Evolutionary conservation across 2,888 invertebrate species (phyloP).

Genomic region (Sarcophaga variegata): DNA sequence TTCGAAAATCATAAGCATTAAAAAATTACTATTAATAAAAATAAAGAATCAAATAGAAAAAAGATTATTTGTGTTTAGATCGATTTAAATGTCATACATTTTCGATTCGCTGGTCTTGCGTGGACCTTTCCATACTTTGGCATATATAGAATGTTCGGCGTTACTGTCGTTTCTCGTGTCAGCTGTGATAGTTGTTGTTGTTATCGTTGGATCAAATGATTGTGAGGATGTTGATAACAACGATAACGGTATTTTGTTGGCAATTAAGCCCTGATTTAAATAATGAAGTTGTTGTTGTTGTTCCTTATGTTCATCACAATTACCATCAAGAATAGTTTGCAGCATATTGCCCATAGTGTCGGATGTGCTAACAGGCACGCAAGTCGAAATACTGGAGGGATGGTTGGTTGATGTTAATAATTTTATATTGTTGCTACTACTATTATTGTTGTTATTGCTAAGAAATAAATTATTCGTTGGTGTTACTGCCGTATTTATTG

Average conservation of each 20-base stretch:
- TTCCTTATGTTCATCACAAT: slow-evolving; percentile 74
- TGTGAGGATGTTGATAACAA: slow-evolving; percentile 38
- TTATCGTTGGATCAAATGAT: slow-evolving; percentile 67
- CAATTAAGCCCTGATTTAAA: slow-evolving; percentile 30
- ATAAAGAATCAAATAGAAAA: slow-evolving; percentile 7
- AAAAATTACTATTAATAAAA: slow-evolving; percentile 38
- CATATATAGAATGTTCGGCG: slow-evolving; percentile 80
- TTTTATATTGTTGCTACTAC: slow-evolving; percentile 71
- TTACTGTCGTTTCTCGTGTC: slow-evolving; percentile 74
- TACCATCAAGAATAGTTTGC: slow-evolving; percentile 58
- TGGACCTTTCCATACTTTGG: slow-evolving; percentile 82
- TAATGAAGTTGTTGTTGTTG: slow-evolving; percentile 54
- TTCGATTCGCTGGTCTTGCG: slow-evolving; percentile 81
- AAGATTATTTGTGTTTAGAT: not conserved
- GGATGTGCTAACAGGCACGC: slow-evolving; percentile 51
- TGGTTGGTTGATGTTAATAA: slow-evolving; percentile 78
- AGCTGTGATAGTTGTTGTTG: slow-evolving; percentile 66
- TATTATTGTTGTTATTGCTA: slow-evolving; percentile 72
- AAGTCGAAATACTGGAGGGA: slow-evolving; percentile 74
- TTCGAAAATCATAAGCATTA: slow-evolving; percentile 2
- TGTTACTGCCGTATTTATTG: slow-evolving; percentile 63
- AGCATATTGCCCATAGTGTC: slow-evolving; percentile 70
- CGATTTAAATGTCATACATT: slow-evolving; percentile 77
- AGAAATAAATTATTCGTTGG: slow-evolving; percentile 73
- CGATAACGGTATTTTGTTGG: slow-evolving; percentile 57